phyloP scores from a whole-genome alignment of 2,797 vertebrate genomes.

The Poecilia velifera region DNA sequence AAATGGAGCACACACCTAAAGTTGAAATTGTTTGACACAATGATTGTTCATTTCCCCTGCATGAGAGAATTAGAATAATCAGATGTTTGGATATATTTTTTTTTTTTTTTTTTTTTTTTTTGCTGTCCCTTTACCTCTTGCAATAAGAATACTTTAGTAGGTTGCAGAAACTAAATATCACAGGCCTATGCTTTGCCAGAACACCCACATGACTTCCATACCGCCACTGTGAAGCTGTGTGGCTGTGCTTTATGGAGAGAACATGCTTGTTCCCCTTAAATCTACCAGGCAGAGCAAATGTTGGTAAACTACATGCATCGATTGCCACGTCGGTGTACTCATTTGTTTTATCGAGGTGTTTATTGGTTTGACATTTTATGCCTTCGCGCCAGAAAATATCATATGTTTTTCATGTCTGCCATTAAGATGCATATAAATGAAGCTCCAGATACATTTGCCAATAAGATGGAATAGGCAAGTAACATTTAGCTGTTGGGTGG shows the following conservation, averaged over 20 bases:
- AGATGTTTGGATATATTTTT: neutral
- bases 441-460: conserved; percentile 15
- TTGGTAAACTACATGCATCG: conserved; percentile 19
- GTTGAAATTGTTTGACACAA: neutral
- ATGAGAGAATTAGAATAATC: neutral
- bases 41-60: neutral
- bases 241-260: neutral
- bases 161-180: neutral
- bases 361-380: conserved; percentile 49
- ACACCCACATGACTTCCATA: neutral
- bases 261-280: conserved; percentile 8
- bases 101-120: neutral
- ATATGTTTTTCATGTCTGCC: conserved; percentile 19
- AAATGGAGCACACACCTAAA: neutral
- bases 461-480: conserved; percentile 8
- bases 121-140: neutral
- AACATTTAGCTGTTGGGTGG: conserved; percentile 1
- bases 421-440: conserved; percentile 24
- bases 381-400: conserved; percentile 15
- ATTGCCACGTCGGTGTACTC: conserved; percentile 22
- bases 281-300: neutral
- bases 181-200: neutral
- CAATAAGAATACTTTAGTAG: neutral
- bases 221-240: neutral
- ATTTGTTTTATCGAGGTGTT: conserved; percentile 39